phyloP scores from a whole-genome alignment of 2,888 invertebrate genomes.

The Erebia aethiops region DNA sequence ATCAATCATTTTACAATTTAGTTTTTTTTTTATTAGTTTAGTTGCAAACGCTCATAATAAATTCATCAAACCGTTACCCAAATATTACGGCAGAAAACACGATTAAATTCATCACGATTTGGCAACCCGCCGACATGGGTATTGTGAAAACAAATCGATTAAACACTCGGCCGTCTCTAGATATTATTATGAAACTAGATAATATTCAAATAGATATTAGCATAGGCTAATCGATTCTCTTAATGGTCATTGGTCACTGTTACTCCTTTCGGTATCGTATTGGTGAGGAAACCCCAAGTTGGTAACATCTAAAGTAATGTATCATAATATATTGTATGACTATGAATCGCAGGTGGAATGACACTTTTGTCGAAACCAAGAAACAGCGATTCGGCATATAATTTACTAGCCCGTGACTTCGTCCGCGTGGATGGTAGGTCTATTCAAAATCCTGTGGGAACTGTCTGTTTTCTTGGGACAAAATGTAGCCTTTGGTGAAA shows the following conservation, averaged over 20 bases:
- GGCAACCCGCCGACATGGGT: conserved; percentile 2
- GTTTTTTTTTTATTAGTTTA: no score
- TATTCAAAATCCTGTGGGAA: no score
- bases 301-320: no score
- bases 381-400: no score
- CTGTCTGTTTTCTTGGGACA: no score
- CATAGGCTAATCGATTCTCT: conserved; percentile 6
- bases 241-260: neutral
- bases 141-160: conserved; percentile 18
- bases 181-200: conserved; percentile 17
- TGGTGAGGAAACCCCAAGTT: neutral
- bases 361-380: no score
- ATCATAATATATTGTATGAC: no score
- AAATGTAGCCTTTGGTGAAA: no score
- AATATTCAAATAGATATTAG: conserved; percentile 14
- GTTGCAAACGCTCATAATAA: neutral
- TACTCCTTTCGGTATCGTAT: neutral
- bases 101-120: conserved; percentile 2
- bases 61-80: conserved; percentile 6
- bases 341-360: no score
- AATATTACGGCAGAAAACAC: neutral
- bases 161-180: neutral
- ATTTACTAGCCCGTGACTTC: no score
- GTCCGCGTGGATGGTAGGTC: no score
- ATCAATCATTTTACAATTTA: neutral